Evolutionary conservation across 2,888 invertebrate species (phyloP).

Genomic region (Campoplex capitator): DNA sequence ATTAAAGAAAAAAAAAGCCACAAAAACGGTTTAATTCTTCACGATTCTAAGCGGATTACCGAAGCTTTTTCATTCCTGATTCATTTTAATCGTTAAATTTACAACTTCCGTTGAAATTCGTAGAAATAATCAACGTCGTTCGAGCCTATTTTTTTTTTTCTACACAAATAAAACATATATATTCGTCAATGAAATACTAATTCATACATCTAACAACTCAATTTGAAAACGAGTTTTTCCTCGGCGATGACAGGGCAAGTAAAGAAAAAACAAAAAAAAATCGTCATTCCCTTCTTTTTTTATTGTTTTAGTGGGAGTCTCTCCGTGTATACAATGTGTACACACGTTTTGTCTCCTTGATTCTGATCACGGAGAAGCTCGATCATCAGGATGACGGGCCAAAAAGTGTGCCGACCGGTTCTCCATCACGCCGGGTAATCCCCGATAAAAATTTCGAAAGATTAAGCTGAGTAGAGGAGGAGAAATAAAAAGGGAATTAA

Average conservation of each 20-base stretch:
- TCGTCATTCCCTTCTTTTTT: conserved; percentile 10
- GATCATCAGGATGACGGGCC: conserved; percentile 31
- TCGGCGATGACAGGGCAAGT: conserved; percentile 9
- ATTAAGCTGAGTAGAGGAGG: conserved; percentile 9
- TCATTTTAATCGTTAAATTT: too few relatives aligned
- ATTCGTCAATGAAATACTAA: conserved; percentile 11
- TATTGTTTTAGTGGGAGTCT: not conserved
- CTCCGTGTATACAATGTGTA: conserved; percentile 15
- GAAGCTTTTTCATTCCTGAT: not conserved
- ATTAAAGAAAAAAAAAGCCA: not conserved
- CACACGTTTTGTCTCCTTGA: conserved; percentile 37
- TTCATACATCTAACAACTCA: conserved; percentile 21
- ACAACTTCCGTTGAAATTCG: not conserved
- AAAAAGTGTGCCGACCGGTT: conserved; percentile 58
- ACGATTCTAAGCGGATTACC: too few relatives aligned
- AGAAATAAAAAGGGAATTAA: conserved; percentile 29
- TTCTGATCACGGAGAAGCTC: conserved; percentile 6
- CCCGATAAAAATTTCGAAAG: conserved; percentile 48
- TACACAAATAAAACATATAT: not conserved
- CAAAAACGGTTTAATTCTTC: too few relatives aligned
- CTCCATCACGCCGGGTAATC: conserved; percentile 13
- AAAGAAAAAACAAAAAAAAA: conserved; percentile 29
- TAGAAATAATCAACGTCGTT: not conserved
- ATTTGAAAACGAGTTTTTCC: conserved; percentile 36
- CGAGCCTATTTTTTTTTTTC: not conserved